Evolutionary conservation across 2,888 invertebrate genomes (phyloP), one percentile per base, ranked within the genome.

Genomic region (Noctua pronuba): DNA sequence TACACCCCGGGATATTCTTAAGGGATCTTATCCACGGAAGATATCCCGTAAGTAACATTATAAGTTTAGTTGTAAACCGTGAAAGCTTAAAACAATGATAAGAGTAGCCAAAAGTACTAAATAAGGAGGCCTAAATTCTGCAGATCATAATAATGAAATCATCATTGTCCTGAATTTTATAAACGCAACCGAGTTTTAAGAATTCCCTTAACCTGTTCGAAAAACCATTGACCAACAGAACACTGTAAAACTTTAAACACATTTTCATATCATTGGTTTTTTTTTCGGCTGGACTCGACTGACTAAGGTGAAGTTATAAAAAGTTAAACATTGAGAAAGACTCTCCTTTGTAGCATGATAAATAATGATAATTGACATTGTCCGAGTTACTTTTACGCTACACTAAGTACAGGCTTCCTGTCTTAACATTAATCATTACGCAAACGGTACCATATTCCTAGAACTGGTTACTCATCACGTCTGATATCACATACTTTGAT

Each of bases 391-490:
- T 41, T 62, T 62, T 24, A 46, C 62, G 44, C 60, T 44, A 38
- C 38, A 7, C 38, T 49, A 52, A 62, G 28, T 35, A 60, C 35
- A 28, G 5, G 10, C 55, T 52, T 73, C 62, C 75, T 28, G 38
- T 35, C n/a, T 65, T 18, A 18, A 24, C 46, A 75, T 58, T 49
- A 65, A 31, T 75, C 55, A 66, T 16, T 7, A 65, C 38, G n/a
- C 21, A 58, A 75, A 64, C 31, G 13, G 31, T 41, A 58, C 28
- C 46, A 35, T 58, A 24, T 79, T 58, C 77, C 49, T 49, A 82
- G 83, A 76, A 82, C 58, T 66, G 24, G 13, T 58, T 79, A 79
- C 28, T 84, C 80, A 84, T 58, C 41, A 49, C 35, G 55, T 46
- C 55, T 84, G 46, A 58, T 41, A 62, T 41, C 71, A 67, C 28